These are phyloP conservation scores for Nycticebus coucang DNA, from an alignment of 2,113 vertebrate genomes.

Conservation along the genomic window DNA sequence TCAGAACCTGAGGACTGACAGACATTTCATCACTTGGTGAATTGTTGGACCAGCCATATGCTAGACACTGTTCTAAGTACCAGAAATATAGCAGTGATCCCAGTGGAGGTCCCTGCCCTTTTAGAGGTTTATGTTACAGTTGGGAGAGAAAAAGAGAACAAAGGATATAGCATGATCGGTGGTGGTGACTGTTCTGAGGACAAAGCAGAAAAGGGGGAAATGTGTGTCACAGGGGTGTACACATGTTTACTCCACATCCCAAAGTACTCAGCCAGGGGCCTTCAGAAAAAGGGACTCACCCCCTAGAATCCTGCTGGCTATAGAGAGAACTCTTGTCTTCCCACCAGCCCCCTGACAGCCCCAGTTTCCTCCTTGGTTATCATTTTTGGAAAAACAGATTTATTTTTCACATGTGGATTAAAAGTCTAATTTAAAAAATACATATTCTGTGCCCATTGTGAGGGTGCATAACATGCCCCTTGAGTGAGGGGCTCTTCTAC, in stretches of 20 bases:
- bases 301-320: not conserved
- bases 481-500: too few relatives aligned
- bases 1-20: conserved; percentile 26
- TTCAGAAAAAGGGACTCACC: not conserved
- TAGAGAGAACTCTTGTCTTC: not conserved
- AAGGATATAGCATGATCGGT: fast-evolving
- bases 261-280: not conserved
- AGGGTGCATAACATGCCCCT: too few relatives aligned
- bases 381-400: not conserved
- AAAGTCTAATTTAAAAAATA: not conserved
- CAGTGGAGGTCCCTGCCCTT: fast-evolving
- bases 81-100: fast-evolving
- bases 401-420: not conserved
- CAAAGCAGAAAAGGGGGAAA: too few relatives aligned
- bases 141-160: too few relatives aligned
- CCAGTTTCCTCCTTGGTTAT: not conserved
- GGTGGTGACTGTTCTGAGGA: not conserved
- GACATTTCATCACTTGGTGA: not conserved
- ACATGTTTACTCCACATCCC: not conserved
- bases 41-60: fast-evolving
- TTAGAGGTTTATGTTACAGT: fast-evolving
- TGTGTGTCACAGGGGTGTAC: fast-evolving
- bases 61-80: fast-evolving
- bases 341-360: not conserved
- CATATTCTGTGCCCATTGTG: too few relatives aligned